Base-by-base conservation (phyloP, 2,797 vertebrate genomes). In the Macrochelys suwanniensis region DNA sequence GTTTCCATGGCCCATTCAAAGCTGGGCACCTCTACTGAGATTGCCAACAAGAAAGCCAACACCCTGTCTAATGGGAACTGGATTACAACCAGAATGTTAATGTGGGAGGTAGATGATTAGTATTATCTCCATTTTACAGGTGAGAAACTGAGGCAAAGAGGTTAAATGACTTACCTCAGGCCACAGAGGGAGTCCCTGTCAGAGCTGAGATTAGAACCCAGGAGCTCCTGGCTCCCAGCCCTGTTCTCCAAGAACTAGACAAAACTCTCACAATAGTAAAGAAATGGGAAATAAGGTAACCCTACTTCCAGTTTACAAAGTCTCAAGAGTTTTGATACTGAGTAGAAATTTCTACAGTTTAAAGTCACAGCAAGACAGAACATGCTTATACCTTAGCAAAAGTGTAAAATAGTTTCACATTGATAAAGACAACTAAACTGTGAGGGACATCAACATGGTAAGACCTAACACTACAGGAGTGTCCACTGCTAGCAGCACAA, bases 351-450 rank as follows among this genome's bases (percentile, higher is more conserved):
- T 94, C 89, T 95, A 78, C 71, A 91, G 80, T 92, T 79, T 54
- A 26, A 76, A 45, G 71, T 42, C 71, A 76, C 42, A 71, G n/a
- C 68, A 95, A 94, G 90, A 42, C 11, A 74, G n/a, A 96, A 97
- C 92, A 94, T 95, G 96, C 95, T 96, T 96, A 95, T 95, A 97
- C 80, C 78, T 84, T 93, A 94, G 84, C 80, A 97, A 51, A 96
- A 92, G 93, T 93, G 93, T 74, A 94, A 1, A 79, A 51, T 77
- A 57, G 71, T 93, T 25, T 90, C 87, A 85, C 90, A 93, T 95
- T 93, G 95, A 89, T 94, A 26, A 89, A 94, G 51, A 90, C 89
- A 93, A 87, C 91, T 96, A 97, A 96, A 91, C 91, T 96, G 85
- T 86, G 91, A 89, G 87, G 90, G 94, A 76, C 87, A 68, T 37